These are phyloP conservation scores for Chirona hameri DNA, from an alignment of 2,888 invertebrate genomes.

Conservation along the genomic window DNA sequence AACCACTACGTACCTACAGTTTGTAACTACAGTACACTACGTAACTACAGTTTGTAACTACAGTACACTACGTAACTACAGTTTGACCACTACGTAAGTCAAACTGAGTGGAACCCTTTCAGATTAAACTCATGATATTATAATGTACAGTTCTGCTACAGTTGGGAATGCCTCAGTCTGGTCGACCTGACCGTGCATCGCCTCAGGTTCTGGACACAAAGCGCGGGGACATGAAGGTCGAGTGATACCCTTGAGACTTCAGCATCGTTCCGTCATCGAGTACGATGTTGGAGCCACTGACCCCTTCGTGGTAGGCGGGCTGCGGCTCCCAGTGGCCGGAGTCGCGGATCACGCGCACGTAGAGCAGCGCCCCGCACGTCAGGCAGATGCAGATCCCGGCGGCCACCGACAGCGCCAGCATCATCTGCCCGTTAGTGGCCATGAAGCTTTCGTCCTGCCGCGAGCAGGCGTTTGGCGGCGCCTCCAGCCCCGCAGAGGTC, in stretches of 20 bases:
- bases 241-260: not conserved
- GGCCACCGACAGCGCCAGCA: not conserved
- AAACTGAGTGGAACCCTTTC: no score
- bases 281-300: not conserved
- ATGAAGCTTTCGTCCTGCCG: not conserved
- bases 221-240: not conserved
- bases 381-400: not conserved
- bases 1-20: no score
- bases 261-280: not conserved
- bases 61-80: no score
- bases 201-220: not conserved
- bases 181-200: no score
- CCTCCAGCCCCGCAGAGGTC: not conserved
- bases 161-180: no score
- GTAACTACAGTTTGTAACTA: no score
- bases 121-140: no score
- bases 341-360: not conserved
- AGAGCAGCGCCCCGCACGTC: not conserved
- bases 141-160: no score
- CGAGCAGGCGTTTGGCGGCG: not conserved
- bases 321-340: constrained; percentile 7
- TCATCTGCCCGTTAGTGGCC: not conserved
- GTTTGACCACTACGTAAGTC: no score
- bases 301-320: constrained; percentile 12
- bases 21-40: no score